Base-by-base conservation (phyloP, 1,140 invertebrate species). In the Samia ricini region DNA sequence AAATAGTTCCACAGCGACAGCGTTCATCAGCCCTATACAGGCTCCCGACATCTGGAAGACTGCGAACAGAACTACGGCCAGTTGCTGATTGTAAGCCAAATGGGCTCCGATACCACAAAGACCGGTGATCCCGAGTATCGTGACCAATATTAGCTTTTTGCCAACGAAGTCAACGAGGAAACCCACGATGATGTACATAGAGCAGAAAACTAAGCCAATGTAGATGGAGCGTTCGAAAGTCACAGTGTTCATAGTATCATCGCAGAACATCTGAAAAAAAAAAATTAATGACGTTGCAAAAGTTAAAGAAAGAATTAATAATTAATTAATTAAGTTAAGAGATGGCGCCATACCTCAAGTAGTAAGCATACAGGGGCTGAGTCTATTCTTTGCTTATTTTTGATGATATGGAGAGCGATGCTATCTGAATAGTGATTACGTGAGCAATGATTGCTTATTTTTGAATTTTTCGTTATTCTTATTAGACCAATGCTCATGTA, bases 11-110 rank as follows among this genome's bases (percentile, higher is more conserved):
- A 91, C 88, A 22, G 85, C 79, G 2, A 90, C 87, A 7, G 87
- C 88, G 55, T 84, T 91, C 79, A 89, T 88, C 6, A 91, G 68
- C 0, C 88, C 87, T 23, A 91, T 91, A 64, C 88, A 89, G 0
- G 85, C 85, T 20, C 88, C 88, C 10, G 73, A 85, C 83, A 89
- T 85, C 51, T 91, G 89, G 65, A 91, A 88, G 20, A 90, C 60
- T 0, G 81, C 89, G 50, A 91, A 89, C 24, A 91, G 71, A 0
- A 81, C 72, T 0, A 91, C 80, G 0, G 85, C 81, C 0, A 77
- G n/a, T 7, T 77, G 68, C 55, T 84, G 76, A 64, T 79, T 78
- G 23, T 61, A 60, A 0, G 73, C 83, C 29, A 83, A 68, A 49
- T 85, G 75, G 0, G 85, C 77, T 0, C 66, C 75, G 19, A 84